These are phyloP conservation scores for Epizoanthus fatuus DNA, from an alignment of 92 coral and sea anemone species.

Conservation along the genomic window DNA sequence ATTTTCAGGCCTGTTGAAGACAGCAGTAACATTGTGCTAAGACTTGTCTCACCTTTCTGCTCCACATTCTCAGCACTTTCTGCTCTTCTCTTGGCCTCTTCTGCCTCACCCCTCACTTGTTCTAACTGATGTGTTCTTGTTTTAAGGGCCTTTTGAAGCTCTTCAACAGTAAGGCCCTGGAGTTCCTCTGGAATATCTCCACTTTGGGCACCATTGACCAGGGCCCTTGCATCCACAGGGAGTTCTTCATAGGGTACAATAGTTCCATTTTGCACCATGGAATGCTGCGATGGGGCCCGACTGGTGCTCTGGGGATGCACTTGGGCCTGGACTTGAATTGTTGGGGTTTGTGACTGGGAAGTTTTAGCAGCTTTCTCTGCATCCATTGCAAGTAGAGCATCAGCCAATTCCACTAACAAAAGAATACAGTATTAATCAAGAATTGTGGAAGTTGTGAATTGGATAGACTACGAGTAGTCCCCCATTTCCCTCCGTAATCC, in stretches of 20 bases:
- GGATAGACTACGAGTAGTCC: no score
- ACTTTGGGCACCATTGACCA: conserved; percentile 9
- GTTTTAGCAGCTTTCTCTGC: conserved; percentile 60
- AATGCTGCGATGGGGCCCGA: not conserved
- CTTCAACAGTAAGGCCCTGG: conserved; percentile 40
- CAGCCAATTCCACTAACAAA: conserved; percentile 84
- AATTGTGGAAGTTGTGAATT: not conserved
- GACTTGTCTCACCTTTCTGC: conserved; percentile 17
- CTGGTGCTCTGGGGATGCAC: conserved; percentile 62
- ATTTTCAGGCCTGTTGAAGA: no score
- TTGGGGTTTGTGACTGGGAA: conserved; percentile 23
- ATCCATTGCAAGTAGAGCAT: conserved; percentile 86
- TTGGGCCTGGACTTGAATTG: conserved; percentile 69
- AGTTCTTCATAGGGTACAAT: conserved; percentile 34
- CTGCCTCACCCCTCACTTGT: conserved; percentile 26
- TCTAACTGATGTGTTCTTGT: conserved; percentile 34
- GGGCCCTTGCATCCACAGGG: conserved; percentile 29
- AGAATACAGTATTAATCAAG: not conserved
- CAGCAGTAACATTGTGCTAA: no score
- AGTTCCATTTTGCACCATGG: conserved; percentile 27
- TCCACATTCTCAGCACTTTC: conserved; percentile 19
- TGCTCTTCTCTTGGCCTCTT: conserved; percentile 18
- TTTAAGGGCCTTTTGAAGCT: conserved; percentile 27
- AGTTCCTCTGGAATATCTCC: conserved; percentile 26
- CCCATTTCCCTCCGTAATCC: no score